Conservation (phyloP, 2,888 invertebrate genomes). For the Macaria liturata region DNA sequence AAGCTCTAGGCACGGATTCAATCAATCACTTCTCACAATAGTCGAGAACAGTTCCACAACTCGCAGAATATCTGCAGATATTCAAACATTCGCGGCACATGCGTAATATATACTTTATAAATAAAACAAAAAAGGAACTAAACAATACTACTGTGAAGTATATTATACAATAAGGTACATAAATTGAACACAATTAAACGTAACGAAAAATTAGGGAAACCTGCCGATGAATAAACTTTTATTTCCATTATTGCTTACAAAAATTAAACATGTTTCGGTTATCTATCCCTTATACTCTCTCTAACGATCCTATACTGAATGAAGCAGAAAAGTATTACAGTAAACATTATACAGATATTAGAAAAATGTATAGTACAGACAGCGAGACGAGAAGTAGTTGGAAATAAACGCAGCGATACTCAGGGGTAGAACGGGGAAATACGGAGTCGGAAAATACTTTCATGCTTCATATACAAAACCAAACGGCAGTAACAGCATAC, state of each 20-base stretch:
- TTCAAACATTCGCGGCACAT: constrained; percentile 36
- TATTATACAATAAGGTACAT: constrained; percentile 57
- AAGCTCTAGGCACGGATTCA: too few relatives aligned
- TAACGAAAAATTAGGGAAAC: constrained; percentile 60
- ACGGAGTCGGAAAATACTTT: constrained; percentile 64
- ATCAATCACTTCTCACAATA: constrained; percentile 12
- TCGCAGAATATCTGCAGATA: constrained; percentile 27
- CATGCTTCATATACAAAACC: constrained; percentile 75
- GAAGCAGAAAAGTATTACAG: constrained; percentile 81
- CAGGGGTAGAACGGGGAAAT: constrained; percentile 27
- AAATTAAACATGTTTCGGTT: constrained; percentile 66
- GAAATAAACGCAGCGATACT: constrained; percentile 53
- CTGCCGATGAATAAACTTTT: constrained; percentile 53
- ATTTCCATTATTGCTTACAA: constrained; percentile 55
- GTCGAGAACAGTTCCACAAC: constrained; percentile 26
- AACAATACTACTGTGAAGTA: constrained; percentile 48
- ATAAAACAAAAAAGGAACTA: constrained; percentile 48
- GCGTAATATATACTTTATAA: constrained; percentile 39
- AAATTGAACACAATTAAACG: constrained; percentile 54
- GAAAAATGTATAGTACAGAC: constrained; percentile 68
- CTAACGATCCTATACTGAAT: constrained; percentile 78
- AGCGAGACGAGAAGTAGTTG: constrained; percentile 71
- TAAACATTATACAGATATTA: constrained; percentile 64
- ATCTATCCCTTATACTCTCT: constrained; percentile 71
- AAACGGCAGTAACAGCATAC: constrained; percentile 60